Evolutionary conservation across 2,888 invertebrate genomes (phyloP).

Genomic region (Caenorhabditis sinica): DNA sequence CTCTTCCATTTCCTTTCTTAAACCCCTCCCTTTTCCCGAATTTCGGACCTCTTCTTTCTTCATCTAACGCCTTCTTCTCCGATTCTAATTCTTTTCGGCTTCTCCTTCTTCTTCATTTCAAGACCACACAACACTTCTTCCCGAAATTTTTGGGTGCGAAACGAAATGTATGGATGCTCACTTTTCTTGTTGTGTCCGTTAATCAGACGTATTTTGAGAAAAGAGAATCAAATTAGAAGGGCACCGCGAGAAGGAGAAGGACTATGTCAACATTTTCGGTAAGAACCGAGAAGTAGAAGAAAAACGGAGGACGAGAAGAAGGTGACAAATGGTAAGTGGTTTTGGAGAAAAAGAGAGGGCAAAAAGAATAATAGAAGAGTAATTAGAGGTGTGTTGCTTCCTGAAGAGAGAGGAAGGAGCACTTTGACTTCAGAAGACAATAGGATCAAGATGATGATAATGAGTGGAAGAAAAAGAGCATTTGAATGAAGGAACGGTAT

Average conservation of each 20-base stretch:
- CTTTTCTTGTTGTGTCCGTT: conserved; percentile 27
- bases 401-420: conserved; percentile 17
- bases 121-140: conserved; percentile 29
- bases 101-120: conserved; percentile 55
- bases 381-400: conserved; percentile 51
- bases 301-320: neutral
- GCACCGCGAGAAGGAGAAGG: conserved; percentile 39
- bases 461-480: neutral
- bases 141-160: conserved; percentile 43
- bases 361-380: conserved; percentile 31
- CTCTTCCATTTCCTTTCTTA: conserved; percentile 43
- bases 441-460: conserved; percentile 28
- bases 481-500: neutral
- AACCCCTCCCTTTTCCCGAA: conserved; percentile 36
- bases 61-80: conserved; percentile 14
- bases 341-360: conserved; percentile 4
- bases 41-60: conserved; percentile 49
- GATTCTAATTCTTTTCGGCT: neutral
- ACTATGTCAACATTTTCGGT: conserved; percentile 47
- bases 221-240: conserved; percentile 58
- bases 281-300: neutral
- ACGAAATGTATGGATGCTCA: conserved; percentile 8
- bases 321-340: conserved; percentile 61
- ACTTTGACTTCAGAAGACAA: conserved; percentile 40
- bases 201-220: conserved; percentile 59